phyloP scores from a whole-genome alignment of 1,140 invertebrate species.

The Andricus grossulariae region DNA sequence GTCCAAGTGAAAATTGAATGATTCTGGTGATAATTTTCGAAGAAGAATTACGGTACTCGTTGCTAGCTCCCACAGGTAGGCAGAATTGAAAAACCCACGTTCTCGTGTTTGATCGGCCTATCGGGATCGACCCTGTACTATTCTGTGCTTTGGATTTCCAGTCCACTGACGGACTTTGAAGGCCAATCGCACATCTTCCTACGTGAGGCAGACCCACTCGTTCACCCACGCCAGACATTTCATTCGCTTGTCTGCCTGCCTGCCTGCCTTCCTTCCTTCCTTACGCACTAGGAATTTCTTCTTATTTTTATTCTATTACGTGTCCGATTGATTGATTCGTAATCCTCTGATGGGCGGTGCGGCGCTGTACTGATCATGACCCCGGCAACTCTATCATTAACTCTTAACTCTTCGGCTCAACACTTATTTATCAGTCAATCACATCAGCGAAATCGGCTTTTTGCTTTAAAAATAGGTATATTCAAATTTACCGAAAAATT shows the following conservation, averaged over 20 bases:
- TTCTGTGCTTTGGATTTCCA: constrained; percentile 16
- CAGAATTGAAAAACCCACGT: neutral
- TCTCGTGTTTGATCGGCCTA: neutral
- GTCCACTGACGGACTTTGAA: constrained; percentile 11
- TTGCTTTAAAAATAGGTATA: too few species aligned
- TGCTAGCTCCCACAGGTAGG: neutral
- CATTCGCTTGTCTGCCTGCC: neutral
- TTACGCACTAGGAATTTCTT: constrained; percentile 16
- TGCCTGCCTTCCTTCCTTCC: too few species aligned
- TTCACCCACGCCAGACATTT: constrained; percentile 22
- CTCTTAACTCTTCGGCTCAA: neutral
- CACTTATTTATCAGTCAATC: neutral
- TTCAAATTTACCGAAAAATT: too few species aligned
- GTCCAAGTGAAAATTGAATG: too few species aligned
- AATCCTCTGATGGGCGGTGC: too few species aligned
- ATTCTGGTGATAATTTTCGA: too few species aligned
- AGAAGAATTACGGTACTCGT: neutral
- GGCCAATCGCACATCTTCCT: constrained; percentile 31
- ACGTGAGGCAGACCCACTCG: constrained; percentile 13
- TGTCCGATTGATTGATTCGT: too few species aligned
- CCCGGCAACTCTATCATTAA: constrained; percentile 6
- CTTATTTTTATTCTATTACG: constrained; percentile 3
- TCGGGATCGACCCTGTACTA: constrained; percentile 13
- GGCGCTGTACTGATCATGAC: constrained; percentile 9
- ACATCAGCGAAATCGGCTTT: neutral